phyloP scores from a whole-genome alignment of 2,888 invertebrate genomes.

The Agelastica alni region DNA sequence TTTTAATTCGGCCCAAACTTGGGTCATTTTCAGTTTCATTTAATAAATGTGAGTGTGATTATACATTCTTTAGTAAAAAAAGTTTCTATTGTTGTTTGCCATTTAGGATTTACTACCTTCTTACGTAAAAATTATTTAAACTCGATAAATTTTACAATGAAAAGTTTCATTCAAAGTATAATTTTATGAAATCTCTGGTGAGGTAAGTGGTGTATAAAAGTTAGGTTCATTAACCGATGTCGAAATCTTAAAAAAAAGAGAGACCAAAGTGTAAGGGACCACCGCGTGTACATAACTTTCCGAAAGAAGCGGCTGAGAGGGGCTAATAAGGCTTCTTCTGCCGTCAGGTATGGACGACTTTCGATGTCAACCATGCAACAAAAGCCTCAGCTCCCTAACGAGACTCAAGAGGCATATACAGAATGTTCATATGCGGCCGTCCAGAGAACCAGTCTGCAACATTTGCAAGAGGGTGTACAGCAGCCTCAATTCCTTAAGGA shows the following conservation, averaged over 20 bases:
- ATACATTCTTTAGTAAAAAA: too few species aligned
- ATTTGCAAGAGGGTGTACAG: constrained; percentile 91
- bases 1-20: too few species aligned
- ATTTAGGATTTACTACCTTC: too few species aligned
- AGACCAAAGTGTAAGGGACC: constrained; percentile 8
- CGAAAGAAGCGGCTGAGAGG: constrained; percentile 35
- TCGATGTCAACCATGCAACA: constrained; percentile 91
- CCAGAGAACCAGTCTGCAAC: constrained; percentile 89
- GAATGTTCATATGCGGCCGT: constrained; percentile 89
- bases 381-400: constrained; percentile 84
- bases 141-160: too few species aligned
- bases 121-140: too few species aligned
- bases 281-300: constrained; percentile 33
- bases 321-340: constrained; percentile 56
- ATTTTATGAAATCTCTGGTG: constrained; percentile 8
- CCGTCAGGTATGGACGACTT: constrained; percentile 82
- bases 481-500: constrained; percentile 86
- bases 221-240: too few species aligned
- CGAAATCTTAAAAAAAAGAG: constrained; percentile 8
- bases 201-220: too few species aligned
- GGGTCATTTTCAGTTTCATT: too few species aligned
- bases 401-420: constrained; percentile 89
- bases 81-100: too few species aligned
- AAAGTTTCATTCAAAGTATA: too few species aligned
- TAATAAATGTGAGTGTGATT: too few species aligned